Evolutionary conservation across 2,113 vertebrate species (phyloP).

Genomic region (Campylomormyrus tamandua): DNA sequence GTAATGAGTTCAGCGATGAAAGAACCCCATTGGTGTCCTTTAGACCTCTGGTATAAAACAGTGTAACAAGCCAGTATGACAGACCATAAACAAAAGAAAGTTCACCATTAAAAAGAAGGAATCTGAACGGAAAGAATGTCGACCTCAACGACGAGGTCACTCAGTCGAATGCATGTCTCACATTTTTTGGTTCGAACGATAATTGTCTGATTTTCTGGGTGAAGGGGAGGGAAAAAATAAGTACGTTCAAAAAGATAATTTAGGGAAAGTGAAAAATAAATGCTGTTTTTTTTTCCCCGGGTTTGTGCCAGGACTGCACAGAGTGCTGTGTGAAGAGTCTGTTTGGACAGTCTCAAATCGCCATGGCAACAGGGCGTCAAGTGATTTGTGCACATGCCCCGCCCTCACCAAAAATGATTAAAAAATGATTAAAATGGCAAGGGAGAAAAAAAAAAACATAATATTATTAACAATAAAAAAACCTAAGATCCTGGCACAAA

Average conservation of each 20-base stretch:
- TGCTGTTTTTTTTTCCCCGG: conserved; percentile 37
- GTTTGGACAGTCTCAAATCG: not conserved
- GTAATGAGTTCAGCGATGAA: conserved; percentile 75
- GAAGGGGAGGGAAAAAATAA: conserved; percentile 36
- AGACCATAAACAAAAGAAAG: conserved; percentile 55
- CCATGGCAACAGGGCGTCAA: conserved; percentile 22
- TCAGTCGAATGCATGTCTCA: conserved; percentile 48
- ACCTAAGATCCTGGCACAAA: conserved; percentile 2
- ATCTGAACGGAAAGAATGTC: conserved; percentile 59
- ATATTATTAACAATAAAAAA: not conserved
- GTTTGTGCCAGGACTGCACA: conserved; percentile 28
- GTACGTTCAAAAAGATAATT: conserved; percentile 27
- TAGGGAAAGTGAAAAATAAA: conserved; percentile 23
- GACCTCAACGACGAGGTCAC: conserved; percentile 61
- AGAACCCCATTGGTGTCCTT: conserved; percentile 44
- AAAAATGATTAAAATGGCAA: conserved; percentile 14
- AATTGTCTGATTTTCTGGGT: conserved; percentile 55
- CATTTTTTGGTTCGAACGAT: conserved; percentile 93
- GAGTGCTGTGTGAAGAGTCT: conserved; percentile 28
- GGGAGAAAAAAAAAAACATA: not conserved
- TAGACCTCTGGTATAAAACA: conserved; percentile 76
- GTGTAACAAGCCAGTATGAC: conserved; percentile 79
- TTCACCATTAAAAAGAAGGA: conserved; percentile 45
- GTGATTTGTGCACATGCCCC: conserved; percentile 19
- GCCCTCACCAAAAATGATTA: conserved; percentile 3